These are phyloP conservation scores for Oncopodura yosiiana DNA, from an alignment of 1,140 invertebrate species.

Conservation along the genomic window DNA sequence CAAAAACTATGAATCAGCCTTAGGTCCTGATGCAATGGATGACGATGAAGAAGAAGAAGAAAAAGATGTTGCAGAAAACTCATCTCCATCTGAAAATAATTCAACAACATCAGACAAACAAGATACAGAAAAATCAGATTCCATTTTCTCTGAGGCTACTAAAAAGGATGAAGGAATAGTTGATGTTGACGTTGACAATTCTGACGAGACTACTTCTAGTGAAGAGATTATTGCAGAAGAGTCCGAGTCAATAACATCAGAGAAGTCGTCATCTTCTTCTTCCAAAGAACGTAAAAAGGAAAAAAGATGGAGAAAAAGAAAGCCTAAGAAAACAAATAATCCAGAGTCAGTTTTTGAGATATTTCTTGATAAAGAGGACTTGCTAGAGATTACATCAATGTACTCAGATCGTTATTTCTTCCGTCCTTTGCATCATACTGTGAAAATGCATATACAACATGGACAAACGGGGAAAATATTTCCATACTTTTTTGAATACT, in stretches of 20 bases:
- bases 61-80: background rate
- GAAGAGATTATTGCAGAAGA: too few relatives aligned
- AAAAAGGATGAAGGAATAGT: too few relatives aligned
- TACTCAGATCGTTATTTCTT: constrained; percentile 23
- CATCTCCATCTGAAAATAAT: too few relatives aligned
- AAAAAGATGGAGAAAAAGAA: background rate
- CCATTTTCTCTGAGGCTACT: too few relatives aligned
- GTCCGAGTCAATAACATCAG: too few relatives aligned
- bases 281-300: too few relatives aligned
- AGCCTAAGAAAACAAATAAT: background rate
- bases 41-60: constrained; percentile 6
- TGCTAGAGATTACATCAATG: constrained; percentile 11
- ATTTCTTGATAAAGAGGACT: constrained; percentile 4
- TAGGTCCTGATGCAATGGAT: constrained; percentile 1
- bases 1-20: background rate
- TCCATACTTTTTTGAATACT: constrained; percentile 16
- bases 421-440: constrained; percentile 8
- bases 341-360: background rate
- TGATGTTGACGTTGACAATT: too few relatives aligned
- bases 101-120: too few relatives aligned
- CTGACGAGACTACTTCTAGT: too few relatives aligned
- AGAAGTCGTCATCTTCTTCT: too few relatives aligned
- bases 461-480: constrained; percentile 3
- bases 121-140: too few relatives aligned
- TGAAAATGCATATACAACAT: background rate